Percentiles rank a stretch among this genome's conserved stretches.
phyloP scores from a whole-genome alignment of 2,888 invertebrate species.

The Seira musarum region DNA sequence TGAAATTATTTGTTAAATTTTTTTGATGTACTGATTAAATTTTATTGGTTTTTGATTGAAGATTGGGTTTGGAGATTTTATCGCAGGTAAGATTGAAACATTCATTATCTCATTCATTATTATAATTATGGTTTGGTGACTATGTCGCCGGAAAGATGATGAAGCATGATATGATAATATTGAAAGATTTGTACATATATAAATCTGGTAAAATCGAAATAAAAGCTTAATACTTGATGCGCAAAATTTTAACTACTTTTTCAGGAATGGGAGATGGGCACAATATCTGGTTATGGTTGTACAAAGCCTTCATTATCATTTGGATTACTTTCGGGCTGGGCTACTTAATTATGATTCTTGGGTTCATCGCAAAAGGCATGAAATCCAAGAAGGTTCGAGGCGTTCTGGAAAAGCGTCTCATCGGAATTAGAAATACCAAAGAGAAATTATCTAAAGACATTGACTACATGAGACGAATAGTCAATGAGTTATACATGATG shows the following conservation, averaged over 20 bases:
- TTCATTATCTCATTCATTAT: no score
- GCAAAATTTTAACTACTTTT: no score
- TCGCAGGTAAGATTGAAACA: no score
- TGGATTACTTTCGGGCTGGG: constrained; percentile 96
- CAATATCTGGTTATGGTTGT: constrained; percentile 74
- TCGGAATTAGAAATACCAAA: constrained; percentile 62
- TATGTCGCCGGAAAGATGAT: constrained; percentile 83
- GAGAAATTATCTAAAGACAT: constrained; percentile 81
- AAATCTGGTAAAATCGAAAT: no score
- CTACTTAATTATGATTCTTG: constrained; percentile 91
- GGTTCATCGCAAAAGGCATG: constrained; percentile 86
- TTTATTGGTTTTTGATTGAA: background rate
- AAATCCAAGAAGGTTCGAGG: constrained; percentile 67
- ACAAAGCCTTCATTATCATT: constrained; percentile 85
- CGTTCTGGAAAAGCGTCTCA: constrained; percentile 66
- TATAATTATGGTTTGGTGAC: no score
- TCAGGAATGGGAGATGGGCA: constrained; percentile 68
- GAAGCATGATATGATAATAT: background rate
- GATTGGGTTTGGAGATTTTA: no score
- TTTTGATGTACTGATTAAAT: no score
- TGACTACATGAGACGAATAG: constrained; percentile 81
- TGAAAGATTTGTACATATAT: background rate
- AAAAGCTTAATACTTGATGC: no score
- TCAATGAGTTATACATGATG: constrained; percentile 86
- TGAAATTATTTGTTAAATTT: no score